Conservation (phyloP, 2,797 vertebrate genomes). For the Sparidentex hasta region DNA sequence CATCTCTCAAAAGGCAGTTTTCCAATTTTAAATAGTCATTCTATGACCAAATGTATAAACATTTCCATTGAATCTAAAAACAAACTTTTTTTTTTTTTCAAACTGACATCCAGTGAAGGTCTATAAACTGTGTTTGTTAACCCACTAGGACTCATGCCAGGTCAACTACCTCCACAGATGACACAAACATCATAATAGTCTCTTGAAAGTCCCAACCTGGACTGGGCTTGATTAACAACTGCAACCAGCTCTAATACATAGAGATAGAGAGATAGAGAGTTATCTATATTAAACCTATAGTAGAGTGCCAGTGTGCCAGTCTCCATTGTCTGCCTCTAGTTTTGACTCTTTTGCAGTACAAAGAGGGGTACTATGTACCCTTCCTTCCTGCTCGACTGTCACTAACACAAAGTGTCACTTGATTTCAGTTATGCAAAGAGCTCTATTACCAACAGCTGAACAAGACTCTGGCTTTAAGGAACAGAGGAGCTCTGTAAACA, state of each 20-base stretch:
- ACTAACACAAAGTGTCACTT: conserved; percentile 75
- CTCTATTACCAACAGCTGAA: conserved; percentile 68
- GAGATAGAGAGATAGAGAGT: no score
- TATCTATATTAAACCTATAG: background rate
- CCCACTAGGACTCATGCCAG: background rate
- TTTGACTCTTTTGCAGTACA: conserved; percentile 51
- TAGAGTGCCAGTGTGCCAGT: conserved; percentile 45
- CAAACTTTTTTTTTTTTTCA: no score
- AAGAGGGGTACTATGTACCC: conserved; percentile 58
- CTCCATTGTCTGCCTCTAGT: conserved; percentile 48
- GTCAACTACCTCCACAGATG: background rate
- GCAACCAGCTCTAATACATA: background rate
- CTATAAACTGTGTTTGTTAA: background rate
- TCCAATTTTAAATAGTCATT: no score
- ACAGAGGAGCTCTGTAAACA: conserved; percentile 78
- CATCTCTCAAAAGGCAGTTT: no score
- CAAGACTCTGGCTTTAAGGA: conserved; percentile 65
- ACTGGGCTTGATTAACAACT: conserved; percentile 9
- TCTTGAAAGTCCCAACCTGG: background rate
- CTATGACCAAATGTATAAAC: no score
- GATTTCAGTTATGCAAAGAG: conserved; percentile 74
- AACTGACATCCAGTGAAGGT: background rate
- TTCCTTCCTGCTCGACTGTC: conserved; percentile 68
- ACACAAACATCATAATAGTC: background rate
- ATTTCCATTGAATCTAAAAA: no score